A percentile compares a stretch with the other conserved stretches of the same genome.
Conservation (phyloP, 2,113 vertebrate genomes). For the Polypterus senegalus region DNA sequence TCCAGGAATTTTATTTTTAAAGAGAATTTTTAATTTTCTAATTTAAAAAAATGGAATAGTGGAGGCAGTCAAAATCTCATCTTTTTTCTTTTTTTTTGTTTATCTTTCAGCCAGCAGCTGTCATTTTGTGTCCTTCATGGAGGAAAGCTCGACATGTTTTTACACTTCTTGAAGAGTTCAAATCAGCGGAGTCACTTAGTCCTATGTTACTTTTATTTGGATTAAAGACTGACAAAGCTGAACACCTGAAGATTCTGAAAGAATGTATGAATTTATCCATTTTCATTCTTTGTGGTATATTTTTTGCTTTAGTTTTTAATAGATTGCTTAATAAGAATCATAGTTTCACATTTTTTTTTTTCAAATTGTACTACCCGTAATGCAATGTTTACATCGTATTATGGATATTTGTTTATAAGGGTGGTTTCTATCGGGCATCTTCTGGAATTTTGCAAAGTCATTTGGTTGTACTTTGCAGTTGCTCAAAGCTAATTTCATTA, state of each 20-base stretch:
- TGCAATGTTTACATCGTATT: too few relatives aligned
- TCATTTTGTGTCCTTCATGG: constrained; percentile 52
- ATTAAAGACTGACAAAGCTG: constrained; percentile 40
- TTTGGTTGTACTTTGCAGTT: too few relatives aligned
- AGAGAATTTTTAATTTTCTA: not conserved
- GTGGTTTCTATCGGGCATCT: too few relatives aligned
- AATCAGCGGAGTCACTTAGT: constrained; percentile 28
- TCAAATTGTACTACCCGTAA: too few relatives aligned
- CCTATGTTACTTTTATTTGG: constrained; percentile 43
- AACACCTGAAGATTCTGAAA: constrained; percentile 31
- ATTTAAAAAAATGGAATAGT: too few relatives aligned
- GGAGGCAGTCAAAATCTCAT: not conserved
- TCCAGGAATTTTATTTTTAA: not conserved
- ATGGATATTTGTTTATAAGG: too few relatives aligned
- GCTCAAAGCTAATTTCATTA: too few relatives aligned
- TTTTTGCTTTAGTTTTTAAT: not conserved
- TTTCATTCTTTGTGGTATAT: not conserved
- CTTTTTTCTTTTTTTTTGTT: constrained; percentile 9
- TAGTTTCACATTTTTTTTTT: too few relatives aligned
- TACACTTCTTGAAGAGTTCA: constrained; percentile 36
- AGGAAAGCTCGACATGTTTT: constrained; percentile 50
- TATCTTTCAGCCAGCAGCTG: constrained; percentile 40
- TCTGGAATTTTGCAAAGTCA: too few relatives aligned
- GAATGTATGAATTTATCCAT: constrained; percentile 40
- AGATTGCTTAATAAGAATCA: too few relatives aligned